Percentiles rank a stretch among this genome's conserved stretches.
Evolutionary conservation across 2,113 vertebrate genomes (phyloP).

Genomic region (Tragelaphus strepsiceros): DNA sequence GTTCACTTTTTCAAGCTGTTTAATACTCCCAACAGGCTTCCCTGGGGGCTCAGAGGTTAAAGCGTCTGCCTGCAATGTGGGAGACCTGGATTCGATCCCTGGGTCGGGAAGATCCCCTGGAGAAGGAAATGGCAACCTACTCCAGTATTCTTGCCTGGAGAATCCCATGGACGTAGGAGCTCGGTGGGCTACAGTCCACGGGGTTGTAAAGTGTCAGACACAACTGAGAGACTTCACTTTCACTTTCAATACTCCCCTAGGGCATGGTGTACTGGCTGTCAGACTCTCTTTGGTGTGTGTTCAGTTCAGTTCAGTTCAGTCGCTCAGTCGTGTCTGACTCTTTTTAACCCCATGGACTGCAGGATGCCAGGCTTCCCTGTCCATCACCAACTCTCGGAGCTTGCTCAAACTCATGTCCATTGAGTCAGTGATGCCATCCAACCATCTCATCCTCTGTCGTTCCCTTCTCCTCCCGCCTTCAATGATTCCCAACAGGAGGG

Average conservation of each 20-base stretch:
- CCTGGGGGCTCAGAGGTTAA: too few species aligned
- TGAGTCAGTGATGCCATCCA: not conserved
- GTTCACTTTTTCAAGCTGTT: not conserved
- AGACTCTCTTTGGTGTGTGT: not conserved
- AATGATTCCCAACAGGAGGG: not conserved
- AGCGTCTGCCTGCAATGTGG: too few species aligned
- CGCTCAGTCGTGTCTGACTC: not conserved
- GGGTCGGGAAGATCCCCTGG: too few species aligned
- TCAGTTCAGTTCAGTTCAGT: not conserved
- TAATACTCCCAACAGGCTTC: too few species aligned
- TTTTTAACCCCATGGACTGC: not conserved
- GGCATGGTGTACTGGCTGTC: too few species aligned
- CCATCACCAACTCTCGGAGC: not conserved
- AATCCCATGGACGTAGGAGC: too few species aligned
- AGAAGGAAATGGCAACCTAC: too few species aligned
- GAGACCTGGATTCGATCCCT: too few species aligned
- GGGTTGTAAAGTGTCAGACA: too few species aligned
- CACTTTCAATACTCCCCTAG: not conserved
- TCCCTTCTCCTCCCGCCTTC: accelerated
- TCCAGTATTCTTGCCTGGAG: too few species aligned
- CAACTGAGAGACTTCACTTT: too few species aligned
- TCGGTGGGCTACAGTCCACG: too few species aligned
- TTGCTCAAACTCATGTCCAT: not conserved
- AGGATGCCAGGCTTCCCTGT: not conserved
- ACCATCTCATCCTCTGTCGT: not conserved